A percentile compares a stretch with the other conserved stretches of the same genome.
phyloP scores from a whole-genome alignment of 2,113 vertebrate genomes.

The Monopterus albus region DNA sequence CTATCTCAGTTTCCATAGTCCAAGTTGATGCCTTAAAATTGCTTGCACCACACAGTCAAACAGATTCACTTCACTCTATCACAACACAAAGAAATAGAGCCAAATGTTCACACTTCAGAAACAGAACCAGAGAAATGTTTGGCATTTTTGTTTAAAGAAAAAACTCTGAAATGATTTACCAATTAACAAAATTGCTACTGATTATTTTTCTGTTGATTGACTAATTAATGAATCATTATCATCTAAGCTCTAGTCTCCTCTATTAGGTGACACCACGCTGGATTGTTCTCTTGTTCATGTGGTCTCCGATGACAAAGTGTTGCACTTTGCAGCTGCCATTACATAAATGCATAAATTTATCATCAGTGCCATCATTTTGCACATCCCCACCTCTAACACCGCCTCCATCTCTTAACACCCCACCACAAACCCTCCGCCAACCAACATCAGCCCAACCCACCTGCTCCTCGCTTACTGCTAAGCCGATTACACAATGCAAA shows the following conservation, averaged over 20 bases:
- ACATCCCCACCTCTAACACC: slow-evolving; percentile 48
- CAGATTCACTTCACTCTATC: neutral
- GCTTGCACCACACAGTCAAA: neutral
- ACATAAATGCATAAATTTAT: slow-evolving; percentile 44
- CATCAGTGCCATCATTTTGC: slow-evolving; percentile 58
- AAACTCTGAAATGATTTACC: neutral
- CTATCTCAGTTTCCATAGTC: neutral
- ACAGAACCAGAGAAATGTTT: neutral
- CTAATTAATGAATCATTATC: neutral
- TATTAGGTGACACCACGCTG: neutral
- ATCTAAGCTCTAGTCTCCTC: neutral
- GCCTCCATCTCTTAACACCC: slow-evolving; percentile 52
- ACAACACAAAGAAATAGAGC: neutral
- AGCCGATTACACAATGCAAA: slow-evolving; percentile 77
- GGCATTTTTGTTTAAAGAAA: neutral
- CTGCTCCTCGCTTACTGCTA: slow-evolving; percentile 73
- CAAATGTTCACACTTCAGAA: neutral
- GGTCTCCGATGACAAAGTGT: slow-evolving; percentile 2
- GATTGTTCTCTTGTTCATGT: neutral
- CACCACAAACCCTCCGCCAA: slow-evolving; percentile 11
- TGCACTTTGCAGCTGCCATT: slow-evolving; percentile 51
- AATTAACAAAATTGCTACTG: neutral
- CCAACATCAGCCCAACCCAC: slow-evolving; percentile 61
- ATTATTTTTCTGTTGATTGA: neutral
- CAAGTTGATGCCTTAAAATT: neutral